Conservation (phyloP, 1,140 invertebrate species). For the Anoplolepis gracilipes region DNA sequence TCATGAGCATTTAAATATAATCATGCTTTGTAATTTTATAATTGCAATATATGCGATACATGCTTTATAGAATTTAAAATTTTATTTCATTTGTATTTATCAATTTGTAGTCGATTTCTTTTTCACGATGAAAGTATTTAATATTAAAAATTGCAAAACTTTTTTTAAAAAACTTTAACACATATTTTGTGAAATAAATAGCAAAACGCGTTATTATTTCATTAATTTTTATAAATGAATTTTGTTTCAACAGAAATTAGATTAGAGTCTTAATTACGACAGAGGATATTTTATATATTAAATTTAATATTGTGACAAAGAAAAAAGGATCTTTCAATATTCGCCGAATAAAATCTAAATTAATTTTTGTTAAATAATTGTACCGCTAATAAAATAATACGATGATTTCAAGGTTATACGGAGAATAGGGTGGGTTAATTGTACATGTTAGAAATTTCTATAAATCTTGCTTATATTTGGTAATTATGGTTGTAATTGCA, state of each 20-base stretch:
- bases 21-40: not conserved
- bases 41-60: constrained; percentile 1
- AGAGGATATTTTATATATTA: not conserved
- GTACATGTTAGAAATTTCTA: not conserved
- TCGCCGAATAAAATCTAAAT: not conserved
- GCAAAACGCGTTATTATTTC: not conserved
- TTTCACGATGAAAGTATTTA: not conserved
- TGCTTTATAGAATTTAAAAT: not conserved
- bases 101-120: not conserved
- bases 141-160: not conserved
- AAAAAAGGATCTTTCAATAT: not conserved
- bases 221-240: not conserved
- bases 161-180: not conserved
- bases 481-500: not conserved
- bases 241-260: not conserved
- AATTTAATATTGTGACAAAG: not conserved
- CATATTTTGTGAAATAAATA: not conserved
- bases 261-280: not conserved
- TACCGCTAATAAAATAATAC: not conserved
- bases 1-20: constrained; percentile 9
- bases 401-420: not conserved
- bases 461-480: constrained; percentile 5
- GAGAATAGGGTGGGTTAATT: not conserved
- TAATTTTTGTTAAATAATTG: not conserved
- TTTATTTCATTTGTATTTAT: too few species aligned